These are phyloP conservation scores for Pangasius sanitwongsei DNA, from an alignment of 2,797 vertebrate species.

Conservation along the genomic window DNA sequence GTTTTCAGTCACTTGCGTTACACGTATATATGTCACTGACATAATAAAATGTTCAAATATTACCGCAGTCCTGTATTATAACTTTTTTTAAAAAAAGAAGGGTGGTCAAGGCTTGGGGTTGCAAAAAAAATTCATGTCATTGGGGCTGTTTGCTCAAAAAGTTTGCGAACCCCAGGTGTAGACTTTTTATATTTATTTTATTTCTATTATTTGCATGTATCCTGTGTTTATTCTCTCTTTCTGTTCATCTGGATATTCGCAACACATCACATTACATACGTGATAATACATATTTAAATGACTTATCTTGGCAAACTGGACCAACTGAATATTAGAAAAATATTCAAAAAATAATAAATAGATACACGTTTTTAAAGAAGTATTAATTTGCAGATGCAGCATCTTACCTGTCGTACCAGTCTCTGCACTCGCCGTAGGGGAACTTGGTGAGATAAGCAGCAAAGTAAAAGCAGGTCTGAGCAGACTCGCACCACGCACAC, in stretches of 20 bases:
- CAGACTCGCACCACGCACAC: conserved; percentile 94
- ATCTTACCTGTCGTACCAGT: conserved; percentile 91
- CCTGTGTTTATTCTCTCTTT: background rate
- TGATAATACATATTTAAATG: background rate
- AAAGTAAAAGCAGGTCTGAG: conserved; percentile 90
- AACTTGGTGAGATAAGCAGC: conserved; percentile 92
- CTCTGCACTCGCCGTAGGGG: conserved; percentile 88
- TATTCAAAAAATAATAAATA: background rate
- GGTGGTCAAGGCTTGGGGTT: no score
- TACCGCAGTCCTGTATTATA: no score
- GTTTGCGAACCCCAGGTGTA: no score
- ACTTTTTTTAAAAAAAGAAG: no score
- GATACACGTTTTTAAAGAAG: background rate
- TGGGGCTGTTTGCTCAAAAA: no score
- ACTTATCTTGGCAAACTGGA: background rate
- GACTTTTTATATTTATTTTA: no score
- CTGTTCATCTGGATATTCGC: background rate
- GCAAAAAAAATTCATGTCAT: no score
- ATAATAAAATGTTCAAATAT: background rate
- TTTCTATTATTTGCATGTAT: background rate
- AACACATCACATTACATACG: background rate
- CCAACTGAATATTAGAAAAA: background rate
- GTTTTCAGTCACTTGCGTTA: no score
- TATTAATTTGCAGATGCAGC: background rate
- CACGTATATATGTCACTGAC: background rate